phyloP scores from a whole-genome alignment of 2,113 vertebrate species.

The Nymphicus hollandicus region DNA sequence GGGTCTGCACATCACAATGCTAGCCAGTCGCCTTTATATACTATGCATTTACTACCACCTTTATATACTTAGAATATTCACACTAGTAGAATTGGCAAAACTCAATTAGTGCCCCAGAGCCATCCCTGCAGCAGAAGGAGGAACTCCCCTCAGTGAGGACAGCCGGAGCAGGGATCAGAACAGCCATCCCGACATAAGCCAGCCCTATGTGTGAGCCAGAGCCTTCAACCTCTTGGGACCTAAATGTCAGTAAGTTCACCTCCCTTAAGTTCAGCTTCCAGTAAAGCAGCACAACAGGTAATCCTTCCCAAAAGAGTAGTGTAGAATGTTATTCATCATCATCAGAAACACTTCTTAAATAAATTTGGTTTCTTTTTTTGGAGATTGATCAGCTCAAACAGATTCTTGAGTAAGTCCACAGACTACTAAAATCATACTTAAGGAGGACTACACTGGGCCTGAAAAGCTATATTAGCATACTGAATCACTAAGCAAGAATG shows the following conservation, averaged over 20 bases:
- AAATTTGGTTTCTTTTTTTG: neutral
- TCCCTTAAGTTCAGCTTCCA: neutral
- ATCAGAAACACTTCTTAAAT: neutral
- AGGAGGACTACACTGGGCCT: neutral
- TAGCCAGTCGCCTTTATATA: neutral
- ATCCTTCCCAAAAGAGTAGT: neutral
- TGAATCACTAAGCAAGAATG: neutral
- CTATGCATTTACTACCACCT: neutral
- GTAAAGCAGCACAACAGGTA: neutral
- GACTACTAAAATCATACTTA: neutral
- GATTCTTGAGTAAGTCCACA: neutral
- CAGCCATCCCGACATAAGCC: neutral
- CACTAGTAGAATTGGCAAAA: neutral
- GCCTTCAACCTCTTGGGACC: neutral
- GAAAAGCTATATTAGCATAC: neutral
- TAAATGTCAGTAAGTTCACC: neutral
- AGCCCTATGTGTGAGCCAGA: neutral
- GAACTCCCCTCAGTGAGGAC: neutral
- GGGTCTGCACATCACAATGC: too few species aligned
- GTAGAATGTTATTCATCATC: neutral
- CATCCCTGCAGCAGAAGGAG: neutral
- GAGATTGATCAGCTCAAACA: neutral
- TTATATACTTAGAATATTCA: too few species aligned
- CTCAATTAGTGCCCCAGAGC: neutral
- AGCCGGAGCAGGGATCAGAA: rapidly evolving